phyloP scores from a whole-genome alignment of 2,888 invertebrate species.

The Drosophila buzzatii region DNA sequence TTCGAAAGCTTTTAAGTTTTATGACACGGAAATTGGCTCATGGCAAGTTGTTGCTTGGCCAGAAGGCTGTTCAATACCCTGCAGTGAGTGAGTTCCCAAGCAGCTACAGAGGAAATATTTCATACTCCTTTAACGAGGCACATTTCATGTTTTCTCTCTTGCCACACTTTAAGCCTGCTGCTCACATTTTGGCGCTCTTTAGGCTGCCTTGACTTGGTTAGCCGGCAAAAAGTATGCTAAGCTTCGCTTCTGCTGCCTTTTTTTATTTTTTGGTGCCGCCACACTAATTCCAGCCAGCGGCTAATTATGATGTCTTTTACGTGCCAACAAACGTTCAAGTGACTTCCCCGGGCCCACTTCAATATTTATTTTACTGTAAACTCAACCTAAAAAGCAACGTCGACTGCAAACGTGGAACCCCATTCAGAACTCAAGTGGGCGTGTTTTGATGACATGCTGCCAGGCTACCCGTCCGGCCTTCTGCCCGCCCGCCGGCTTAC shows the following conservation, averaged over 20 bases:
- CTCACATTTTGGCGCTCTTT: slow-evolving; percentile 44
- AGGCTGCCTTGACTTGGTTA: slow-evolving; percentile 15
- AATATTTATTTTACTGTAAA: slow-evolving; percentile 80
- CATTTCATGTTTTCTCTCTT: not conserved
- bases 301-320: slow-evolving; percentile 81
- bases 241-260: not conserved
- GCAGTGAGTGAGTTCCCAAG: not conserved
- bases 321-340: slow-evolving; percentile 77
- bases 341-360: slow-evolving; percentile 70
- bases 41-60: slow-evolving; percentile 58
- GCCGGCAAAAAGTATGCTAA: slow-evolving; percentile 35
- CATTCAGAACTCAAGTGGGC: slow-evolving; percentile 79
- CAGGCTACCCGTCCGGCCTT: slow-evolving; percentile 13
- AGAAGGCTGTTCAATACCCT: slow-evolving; percentile 41
- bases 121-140: not conserved
- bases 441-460: slow-evolving; percentile 79
- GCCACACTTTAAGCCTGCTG: not conserved
- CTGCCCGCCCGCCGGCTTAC: slow-evolving; percentile 56
- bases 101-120: not conserved
- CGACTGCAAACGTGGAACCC: slow-evolving; percentile 41
- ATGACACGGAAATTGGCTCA: slow-evolving; percentile 81
- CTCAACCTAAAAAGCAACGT: slow-evolving; percentile 64
- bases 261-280: slow-evolving; percentile 7
- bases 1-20: slow-evolving; percentile 81
- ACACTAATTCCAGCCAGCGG: slow-evolving; percentile 66